Evolutionary conservation across 2,888 invertebrate species (phyloP), one percentile per base, ranked within the genome.

Genomic region (Neuroscelio doddi): DNA sequence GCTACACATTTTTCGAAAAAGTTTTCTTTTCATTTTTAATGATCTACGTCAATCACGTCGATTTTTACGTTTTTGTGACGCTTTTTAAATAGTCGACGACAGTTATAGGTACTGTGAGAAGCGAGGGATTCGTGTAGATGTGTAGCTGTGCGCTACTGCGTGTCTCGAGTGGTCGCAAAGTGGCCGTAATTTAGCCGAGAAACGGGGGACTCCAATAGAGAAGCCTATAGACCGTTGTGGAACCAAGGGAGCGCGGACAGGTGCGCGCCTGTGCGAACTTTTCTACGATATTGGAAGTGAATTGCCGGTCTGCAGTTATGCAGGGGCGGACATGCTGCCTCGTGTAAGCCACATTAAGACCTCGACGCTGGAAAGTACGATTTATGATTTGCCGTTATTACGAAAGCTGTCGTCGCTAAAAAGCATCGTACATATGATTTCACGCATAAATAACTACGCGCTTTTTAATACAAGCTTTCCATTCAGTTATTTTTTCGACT

Each of bases 321-420:
- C 66, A 55, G 46, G 50, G 47, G 27, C 24, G 12, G 30, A 16
- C n/a, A 29, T 27, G 42, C 49, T 29, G 49, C 30, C 47, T 41
- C 46, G 45, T 55, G 45, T 63, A 65, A 69, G 66, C 68, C 68
- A 64, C 57, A 63, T 68, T 68, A 70, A 63, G 56, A 62, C 67
- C 69, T 41, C 47, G 52, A 12, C 53, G 53, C 42, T 44, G 63
- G 53, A 70, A 68, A 66, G 55, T 51, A 61, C 67, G 64, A 70
- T 73, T 73, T 73, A 73, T 71, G 69, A 70, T 71, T 73, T 67
- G 64, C 63, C 64, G 68, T 71, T 73, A 73, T 71, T 73, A 72
- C 68, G 61, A 63, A 49, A 53, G 56, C 59, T 56, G 64, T 61
- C 62, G 32, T 41, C 39, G 36, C 56, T 53, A 56, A 58, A 47